A percentile compares a stretch with the other conserved stretches of the same genome.
phyloP scores from a whole-genome alignment of 2,888 invertebrate genomes.

The Therioaphis trifolii region DNA sequence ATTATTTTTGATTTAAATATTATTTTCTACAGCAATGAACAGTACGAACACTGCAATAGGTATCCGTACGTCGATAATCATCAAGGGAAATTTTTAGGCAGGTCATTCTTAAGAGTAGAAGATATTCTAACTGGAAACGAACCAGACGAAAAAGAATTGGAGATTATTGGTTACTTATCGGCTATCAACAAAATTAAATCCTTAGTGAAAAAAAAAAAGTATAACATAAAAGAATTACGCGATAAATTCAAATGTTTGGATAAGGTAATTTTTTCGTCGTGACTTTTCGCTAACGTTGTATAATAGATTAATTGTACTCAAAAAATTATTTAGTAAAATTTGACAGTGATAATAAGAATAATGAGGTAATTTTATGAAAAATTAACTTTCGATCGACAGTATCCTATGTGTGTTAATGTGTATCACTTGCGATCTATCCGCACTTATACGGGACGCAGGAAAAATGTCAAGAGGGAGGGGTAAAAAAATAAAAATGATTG shows the following conservation, averaged over 20 bases:
- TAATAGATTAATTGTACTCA: too few species aligned
- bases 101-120: neutral
- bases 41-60: neutral
- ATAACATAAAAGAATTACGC: neutral
- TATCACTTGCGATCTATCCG: too few species aligned
- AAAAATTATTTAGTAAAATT: too few species aligned
- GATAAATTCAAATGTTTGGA: constrained; percentile 7
- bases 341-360: too few species aligned
- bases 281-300: too few species aligned
- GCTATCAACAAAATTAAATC: constrained; percentile 17
- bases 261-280: constrained; percentile 32
- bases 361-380: too few species aligned
- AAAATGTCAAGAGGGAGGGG: too few species aligned
- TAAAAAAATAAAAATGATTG: too few species aligned
- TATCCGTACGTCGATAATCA: constrained; percentile 29
- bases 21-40: neutral
- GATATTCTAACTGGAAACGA: constrained; percentile 1
- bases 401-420: too few species aligned
- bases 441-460: too few species aligned
- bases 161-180: neutral
- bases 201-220: neutral
- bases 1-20: too few species aligned
- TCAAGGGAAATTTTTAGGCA: constrained; percentile 11
- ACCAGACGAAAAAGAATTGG: constrained; percentile 16
- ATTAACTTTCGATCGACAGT: too few species aligned